phyloP scores from a whole-genome alignment of 2,797 vertebrate genomes.

The Intellagama lesueurii region DNA sequence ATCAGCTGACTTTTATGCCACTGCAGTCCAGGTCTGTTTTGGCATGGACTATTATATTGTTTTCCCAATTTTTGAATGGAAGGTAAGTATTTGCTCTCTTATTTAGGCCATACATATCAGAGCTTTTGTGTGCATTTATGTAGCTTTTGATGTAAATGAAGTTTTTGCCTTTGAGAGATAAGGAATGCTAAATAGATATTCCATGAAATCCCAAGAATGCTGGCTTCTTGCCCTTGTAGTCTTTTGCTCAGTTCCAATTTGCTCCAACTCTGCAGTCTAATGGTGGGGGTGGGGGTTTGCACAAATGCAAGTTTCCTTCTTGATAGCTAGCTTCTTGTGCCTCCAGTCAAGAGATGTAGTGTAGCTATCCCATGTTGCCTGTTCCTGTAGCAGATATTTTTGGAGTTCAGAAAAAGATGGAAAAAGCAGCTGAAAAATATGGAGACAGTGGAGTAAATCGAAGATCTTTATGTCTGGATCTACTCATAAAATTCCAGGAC shows the following conservation, averaged over 20 bases:
- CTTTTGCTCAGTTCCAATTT: not conserved
- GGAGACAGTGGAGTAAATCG: not conserved
- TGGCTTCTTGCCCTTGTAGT: not conserved
- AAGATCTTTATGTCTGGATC: not conserved
- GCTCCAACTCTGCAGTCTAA: not conserved
- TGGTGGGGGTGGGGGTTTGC: not conserved
- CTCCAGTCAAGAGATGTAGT: not conserved
- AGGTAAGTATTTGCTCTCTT: slow-evolving; percentile 25
- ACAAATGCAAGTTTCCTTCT: not conserved
- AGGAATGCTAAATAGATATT: not conserved
- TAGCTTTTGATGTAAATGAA: not conserved
- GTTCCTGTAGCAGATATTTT: not conserved
- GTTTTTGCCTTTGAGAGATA: not conserved
- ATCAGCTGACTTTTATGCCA: slow-evolving; percentile 3
- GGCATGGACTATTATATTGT: not conserved
- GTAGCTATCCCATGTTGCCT: not conserved
- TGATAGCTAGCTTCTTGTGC: not conserved
- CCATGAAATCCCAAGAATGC: not conserved
- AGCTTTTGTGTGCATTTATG: not conserved
- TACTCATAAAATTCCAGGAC: not conserved
- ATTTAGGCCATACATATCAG: not conserved
- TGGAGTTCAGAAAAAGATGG: not conserved
- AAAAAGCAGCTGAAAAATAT: not conserved
- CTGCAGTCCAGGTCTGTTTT: not conserved
- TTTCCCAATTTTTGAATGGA: slow-evolving; percentile 23